These are phyloP conservation scores for Diplodus sargus DNA, from an alignment of 2,797 vertebrate species.

Conservation along the genomic window DNA sequence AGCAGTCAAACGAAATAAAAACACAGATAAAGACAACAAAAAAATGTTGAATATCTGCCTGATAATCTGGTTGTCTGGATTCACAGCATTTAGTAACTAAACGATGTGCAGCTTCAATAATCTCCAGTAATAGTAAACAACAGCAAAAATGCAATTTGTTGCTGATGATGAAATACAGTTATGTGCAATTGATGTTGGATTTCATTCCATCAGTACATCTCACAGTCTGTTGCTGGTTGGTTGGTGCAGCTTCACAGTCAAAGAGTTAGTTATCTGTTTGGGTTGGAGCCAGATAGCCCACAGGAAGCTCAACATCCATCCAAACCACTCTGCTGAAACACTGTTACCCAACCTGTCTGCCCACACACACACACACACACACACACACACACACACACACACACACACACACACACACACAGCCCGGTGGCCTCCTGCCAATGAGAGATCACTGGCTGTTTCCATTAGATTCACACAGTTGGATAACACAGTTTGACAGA, in stretches of 20 bases:
- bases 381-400: slow-evolving; percentile 36
- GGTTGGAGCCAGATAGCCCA: slow-evolving; percentile 41
- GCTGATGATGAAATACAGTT: background rate
- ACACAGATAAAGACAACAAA: too few species aligned
- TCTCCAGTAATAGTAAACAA: too few species aligned
- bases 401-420: slow-evolving; percentile 25
- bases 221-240: background rate
- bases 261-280: slow-evolving; percentile 31
- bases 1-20: too few species aligned
- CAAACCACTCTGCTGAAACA: slow-evolving; percentile 38
- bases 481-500: slow-evolving; percentile 24
- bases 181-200: background rate
- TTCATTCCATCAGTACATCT: background rate
- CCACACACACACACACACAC: slow-evolving; percentile 37
- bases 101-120: background rate
- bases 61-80: background rate
- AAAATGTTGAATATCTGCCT: too few species aligned
- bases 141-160: background rate
- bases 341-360: slow-evolving; percentile 54
- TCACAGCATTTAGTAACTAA: background rate
- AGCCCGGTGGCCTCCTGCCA: slow-evolving; percentile 29
- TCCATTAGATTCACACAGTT: slow-evolving; percentile 46
- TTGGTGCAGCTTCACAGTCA: slow-evolving; percentile 15
- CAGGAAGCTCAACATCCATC: slow-evolving; percentile 57
- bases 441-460: slow-evolving; percentile 44